Evolutionary conservation across 2,797 vertebrate genomes (phyloP).

Genomic region (Acipenser oxyrinchus): DNA sequence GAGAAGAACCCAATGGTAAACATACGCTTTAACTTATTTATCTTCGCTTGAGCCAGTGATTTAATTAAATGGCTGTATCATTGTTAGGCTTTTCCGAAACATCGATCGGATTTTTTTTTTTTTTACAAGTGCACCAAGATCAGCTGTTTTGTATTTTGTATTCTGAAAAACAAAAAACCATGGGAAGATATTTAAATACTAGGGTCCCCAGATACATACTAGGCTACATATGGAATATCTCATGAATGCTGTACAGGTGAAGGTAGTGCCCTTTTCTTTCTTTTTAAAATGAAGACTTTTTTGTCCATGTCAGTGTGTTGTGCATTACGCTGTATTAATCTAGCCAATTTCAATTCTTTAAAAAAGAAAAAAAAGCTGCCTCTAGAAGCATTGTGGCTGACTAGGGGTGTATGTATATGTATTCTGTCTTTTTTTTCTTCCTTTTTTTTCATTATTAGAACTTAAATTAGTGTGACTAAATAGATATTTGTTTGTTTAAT

Average conservation of each 20-base stretch:
- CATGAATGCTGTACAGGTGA: conserved; percentile 42
- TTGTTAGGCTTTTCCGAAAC: conserved; percentile 37
- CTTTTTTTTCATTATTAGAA: conserved; percentile 62
- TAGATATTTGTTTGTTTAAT: conserved; percentile 67
- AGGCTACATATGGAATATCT: conserved; percentile 53
- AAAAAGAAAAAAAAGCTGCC: conserved; percentile 36
- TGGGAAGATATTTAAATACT: conserved; percentile 42
- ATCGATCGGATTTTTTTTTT: conserved; percentile 31
- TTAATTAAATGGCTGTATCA: conserved; percentile 58
- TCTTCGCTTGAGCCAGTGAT: conserved; percentile 66
- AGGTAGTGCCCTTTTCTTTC: conserved; percentile 36
- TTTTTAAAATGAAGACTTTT: conserved; percentile 44
- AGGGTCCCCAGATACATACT: conserved; percentile 37
- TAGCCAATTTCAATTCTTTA: conserved; percentile 47
- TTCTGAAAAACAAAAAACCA: conserved; percentile 39
- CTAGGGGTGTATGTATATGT: conserved; percentile 59
- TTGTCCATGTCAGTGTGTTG: conserved; percentile 52
- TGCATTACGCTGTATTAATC: conserved; percentile 56
- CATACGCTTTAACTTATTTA: conserved; percentile 22
- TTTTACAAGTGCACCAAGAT: conserved; percentile 39
- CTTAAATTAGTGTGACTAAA: conserved; percentile 65
- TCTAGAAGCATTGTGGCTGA: conserved; percentile 48
- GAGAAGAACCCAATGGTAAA: conserved; percentile 46
- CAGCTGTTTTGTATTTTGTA: conserved; percentile 50
- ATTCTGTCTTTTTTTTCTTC: conserved; percentile 55